Evolutionary conservation across 2,113 vertebrate species (phyloP), one percentile per base, ranked within the genome.

Genomic region (Microcebus murinus): DNA sequence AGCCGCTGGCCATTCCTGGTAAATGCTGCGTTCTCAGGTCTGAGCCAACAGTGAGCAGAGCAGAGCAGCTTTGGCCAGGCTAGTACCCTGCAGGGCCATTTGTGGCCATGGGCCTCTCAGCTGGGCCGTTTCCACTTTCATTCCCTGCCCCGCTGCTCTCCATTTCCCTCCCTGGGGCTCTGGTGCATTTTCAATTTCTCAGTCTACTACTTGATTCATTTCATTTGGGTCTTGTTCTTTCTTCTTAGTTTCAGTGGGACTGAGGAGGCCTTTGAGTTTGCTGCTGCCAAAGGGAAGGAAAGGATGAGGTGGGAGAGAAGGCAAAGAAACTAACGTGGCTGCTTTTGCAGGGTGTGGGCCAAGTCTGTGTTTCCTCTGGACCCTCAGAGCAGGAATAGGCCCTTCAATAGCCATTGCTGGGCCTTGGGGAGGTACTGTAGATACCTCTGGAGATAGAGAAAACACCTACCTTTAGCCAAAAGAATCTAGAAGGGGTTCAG

Each of bases 41-140:
- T 52, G 82, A 92, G 76, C 70, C 87, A 81, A 42, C 52, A 29
- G 25, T 87, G 92, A 91, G 48, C 52, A 88, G 39, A 85, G 74
- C 13, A 1, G 86, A 95, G 90, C 21, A 45, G 76, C 36, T 96
- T 59, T 21, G 74, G 0, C 10, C 15, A 1, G 79, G 57, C 36
- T 67, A 74, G 48, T 85, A 90, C 77, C 91, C 57, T 76, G 36
- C 65, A 76, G 88, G 90, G 95, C 63, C 87, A 61, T 92, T 92
- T 88, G 23, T 96, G 96, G 95, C 87, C 94, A 91, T n/a, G 52
- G 82, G 59, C 20, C 96, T 61, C 95, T 97, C 52, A 4, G 87
- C 77, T 91, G 90, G 83, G 74, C 25, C 25, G 95, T 97, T 96
- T 95, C 79, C 76, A 39, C 73, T 97, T 95, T 71, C 94, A 93